phyloP scores from a whole-genome alignment of 2,888 invertebrate genomes.

The Metacarcinus magister region DNA sequence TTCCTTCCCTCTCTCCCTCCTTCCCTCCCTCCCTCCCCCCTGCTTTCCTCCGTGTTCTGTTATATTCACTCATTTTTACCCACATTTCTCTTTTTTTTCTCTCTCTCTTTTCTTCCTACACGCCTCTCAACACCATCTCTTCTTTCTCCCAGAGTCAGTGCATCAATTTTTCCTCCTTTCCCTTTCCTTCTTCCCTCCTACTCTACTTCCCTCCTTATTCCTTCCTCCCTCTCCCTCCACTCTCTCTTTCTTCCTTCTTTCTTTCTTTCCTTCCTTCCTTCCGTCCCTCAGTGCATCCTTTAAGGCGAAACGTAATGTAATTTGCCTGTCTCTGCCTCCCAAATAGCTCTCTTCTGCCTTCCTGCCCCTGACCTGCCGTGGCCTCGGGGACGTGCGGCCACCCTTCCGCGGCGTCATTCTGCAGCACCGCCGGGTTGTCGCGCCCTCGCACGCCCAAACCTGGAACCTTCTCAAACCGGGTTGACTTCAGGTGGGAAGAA shows the following conservation, averaged over 20 bases:
- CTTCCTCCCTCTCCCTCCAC: neutral
- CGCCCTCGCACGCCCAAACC: neutral
- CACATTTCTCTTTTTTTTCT: no score
- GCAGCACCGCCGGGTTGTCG: neutral
- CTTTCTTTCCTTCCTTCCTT: neutral
- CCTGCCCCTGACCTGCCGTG: neutral
- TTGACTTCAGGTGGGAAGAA: neutral
- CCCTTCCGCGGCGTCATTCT: neutral
- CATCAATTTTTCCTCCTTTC: neutral
- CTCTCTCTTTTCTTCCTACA: no score
- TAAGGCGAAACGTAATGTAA: conserved; percentile 28
- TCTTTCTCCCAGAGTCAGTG: no score
- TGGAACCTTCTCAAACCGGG: neutral
- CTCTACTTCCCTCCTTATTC: neutral
- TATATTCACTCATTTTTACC: no score
- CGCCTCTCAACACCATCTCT: no score
- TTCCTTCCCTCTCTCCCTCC: no score
- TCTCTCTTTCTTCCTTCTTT: neutral
- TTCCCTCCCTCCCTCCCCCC: no score
- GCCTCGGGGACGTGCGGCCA: neutral
- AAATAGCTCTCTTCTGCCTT: neutral
- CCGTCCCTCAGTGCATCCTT: neutral
- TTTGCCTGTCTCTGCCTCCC: conserved; percentile 1
- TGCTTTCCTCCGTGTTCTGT: no score
- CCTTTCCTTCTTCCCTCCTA: neutral